A percentile compares a stretch with the other conserved stretches of the same genome.
Conservation (phyloP, 2,888 invertebrate species). For the Pyralis farinalis region DNA sequence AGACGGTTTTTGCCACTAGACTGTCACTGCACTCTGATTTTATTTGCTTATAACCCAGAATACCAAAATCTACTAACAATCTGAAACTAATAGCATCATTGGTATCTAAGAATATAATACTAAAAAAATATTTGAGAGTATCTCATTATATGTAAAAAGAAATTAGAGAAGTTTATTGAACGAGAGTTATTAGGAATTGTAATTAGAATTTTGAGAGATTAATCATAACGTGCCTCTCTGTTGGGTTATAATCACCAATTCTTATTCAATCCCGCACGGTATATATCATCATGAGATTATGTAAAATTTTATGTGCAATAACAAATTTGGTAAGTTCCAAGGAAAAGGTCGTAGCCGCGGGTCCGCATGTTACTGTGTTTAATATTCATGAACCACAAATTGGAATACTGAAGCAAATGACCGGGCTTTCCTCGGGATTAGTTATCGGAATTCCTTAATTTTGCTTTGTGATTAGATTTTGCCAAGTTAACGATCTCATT, state of each 20-base stretch:
- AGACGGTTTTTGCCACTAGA: too few relatives aligned
- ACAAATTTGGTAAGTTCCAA: neutral
- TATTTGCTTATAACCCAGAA: too few relatives aligned
- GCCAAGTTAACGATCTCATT: conserved; percentile 28
- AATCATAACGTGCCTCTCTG: neutral
- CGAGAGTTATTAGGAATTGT: too few relatives aligned
- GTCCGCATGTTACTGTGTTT: conserved; percentile 18
- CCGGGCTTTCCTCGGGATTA: conserved; percentile 46
- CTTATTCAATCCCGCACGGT: neutral
- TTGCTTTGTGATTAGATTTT: conserved; percentile 45
- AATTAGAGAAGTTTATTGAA: too few relatives aligned
- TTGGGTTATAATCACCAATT: neutral
- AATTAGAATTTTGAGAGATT: neutral
- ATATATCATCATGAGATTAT: neutral
- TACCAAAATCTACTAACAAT: too few relatives aligned
- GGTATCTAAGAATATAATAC: too few relatives aligned
- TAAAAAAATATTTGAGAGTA: too few relatives aligned
- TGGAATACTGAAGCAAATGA: conserved; percentile 49
- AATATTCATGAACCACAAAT: conserved; percentile 62
- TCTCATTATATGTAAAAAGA: too few relatives aligned
- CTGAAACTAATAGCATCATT: too few relatives aligned
- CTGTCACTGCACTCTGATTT: too few relatives aligned
- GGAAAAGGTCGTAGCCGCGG: neutral
- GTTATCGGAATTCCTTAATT: conserved; percentile 55
- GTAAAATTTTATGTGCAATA: conserved; percentile 2